Conservation (phyloP, 2,797 vertebrate species). For the Hoplostethus mediterraneus region DNA sequence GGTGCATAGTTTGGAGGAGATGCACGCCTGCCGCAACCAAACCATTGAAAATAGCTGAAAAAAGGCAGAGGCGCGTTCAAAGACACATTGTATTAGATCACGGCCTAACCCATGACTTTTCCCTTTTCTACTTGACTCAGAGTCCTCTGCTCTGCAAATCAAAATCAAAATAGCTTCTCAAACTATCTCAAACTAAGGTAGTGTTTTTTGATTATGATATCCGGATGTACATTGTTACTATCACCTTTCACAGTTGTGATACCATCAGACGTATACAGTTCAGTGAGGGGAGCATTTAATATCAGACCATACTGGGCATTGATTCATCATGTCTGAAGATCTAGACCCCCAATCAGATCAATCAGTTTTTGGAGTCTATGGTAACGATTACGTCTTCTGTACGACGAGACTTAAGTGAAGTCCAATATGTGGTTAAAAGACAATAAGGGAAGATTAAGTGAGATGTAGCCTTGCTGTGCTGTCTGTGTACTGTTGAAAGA, state of each 20-base stretch:
- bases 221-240: neutral
- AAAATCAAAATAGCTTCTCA: too few relatives aligned
- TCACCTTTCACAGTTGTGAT: conserved; percentile 1
- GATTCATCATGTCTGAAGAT: conserved; percentile 88
- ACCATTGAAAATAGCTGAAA: too few relatives aligned
- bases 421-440: neutral
- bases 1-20: too few relatives aligned
- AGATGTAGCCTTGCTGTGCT: neutral
- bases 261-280: conserved; percentile 11
- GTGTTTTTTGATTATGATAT: neutral
- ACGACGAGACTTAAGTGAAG: neutral
- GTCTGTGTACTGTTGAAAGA: conserved; percentile 24
- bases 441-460: neutral
- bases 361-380: conserved; percentile 38
- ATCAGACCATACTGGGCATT: conserved; percentile 79
- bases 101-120: too few relatives aligned
- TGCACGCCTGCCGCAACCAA: too few relatives aligned
- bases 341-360: conserved; percentile 84
- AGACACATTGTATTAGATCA: too few relatives aligned
- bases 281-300: conserved; percentile 74
- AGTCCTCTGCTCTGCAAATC: too few relatives aligned
- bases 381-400: neutral
- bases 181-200: too few relatives aligned
- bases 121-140: too few relatives aligned
- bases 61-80: too few relatives aligned